phyloP scores from a whole-genome alignment of 2,113 vertebrate species.

The Leucopsar rothschildi region DNA sequence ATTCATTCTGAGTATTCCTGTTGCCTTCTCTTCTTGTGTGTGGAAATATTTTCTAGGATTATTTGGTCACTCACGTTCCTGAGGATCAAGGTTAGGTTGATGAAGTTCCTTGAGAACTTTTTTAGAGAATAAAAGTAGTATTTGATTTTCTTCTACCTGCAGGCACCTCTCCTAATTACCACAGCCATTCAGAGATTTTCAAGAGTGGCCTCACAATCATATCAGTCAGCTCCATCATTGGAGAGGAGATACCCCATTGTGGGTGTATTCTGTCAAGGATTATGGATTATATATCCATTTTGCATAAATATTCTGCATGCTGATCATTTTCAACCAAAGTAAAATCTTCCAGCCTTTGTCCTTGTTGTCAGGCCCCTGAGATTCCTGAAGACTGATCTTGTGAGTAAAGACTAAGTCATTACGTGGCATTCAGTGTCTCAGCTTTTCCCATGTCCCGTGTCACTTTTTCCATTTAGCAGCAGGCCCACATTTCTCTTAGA shows the following conservation, averaged over 20 bases:
- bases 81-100: neutral
- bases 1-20: neutral
- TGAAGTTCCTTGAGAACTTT: accelerated
- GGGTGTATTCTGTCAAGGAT: neutral
- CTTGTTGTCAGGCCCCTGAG: neutral
- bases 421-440: neutral
- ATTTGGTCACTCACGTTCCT: neutral
- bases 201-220: neutral
- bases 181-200: neutral
- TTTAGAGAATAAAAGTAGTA: neutral
- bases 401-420: neutral
- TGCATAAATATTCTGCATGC: neutral
- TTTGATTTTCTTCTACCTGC: neutral
- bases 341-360: neutral
- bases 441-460: neutral
- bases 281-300: neutral
- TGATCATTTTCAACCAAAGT: neutral
- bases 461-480: neutral
- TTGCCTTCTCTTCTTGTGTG: neutral
- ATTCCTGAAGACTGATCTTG: neutral
- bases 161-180: neutral
- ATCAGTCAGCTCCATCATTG: neutral
- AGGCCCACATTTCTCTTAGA: neutral
- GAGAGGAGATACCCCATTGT: neutral
- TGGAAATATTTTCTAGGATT: neutral